Evolutionary conservation across 2,888 invertebrate species (phyloP).

Genomic region (Epistrophe eligans): DNA sequence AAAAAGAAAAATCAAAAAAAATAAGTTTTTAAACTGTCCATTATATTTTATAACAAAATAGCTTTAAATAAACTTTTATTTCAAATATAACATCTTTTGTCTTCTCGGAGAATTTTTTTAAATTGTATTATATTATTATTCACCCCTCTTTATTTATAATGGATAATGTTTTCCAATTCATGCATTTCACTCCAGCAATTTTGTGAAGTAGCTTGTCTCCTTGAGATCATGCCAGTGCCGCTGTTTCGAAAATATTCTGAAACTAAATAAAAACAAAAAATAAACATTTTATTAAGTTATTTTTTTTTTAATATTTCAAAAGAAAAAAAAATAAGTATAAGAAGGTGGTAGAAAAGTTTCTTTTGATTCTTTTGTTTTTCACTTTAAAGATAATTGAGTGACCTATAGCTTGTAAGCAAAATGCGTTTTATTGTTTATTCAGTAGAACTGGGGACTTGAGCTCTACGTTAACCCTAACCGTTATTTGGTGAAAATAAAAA

Average conservation of each 20-base stretch:
- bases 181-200: constrained; percentile 84
- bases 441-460: too few species aligned
- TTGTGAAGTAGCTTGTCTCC: constrained; percentile 82
- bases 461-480: too few species aligned
- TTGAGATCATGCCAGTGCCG: constrained; percentile 81
- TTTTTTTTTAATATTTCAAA: neutral
- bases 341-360: neutral
- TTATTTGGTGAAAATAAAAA: too few species aligned
- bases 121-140: neutral
- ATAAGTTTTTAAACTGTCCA: neutral
- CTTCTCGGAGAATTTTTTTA: neutral
- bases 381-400: neutral
- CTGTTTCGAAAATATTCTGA: constrained; percentile 84
- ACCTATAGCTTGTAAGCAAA: neutral
- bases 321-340: neutral
- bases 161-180: constrained; percentile 82
- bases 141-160: constrained; percentile 57
- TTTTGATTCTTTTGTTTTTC: neutral
- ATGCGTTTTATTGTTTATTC: neutral
- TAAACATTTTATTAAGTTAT: neutral
- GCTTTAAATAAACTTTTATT: neutral
- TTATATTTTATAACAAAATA: neutral
- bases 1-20: neutral
- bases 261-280: constrained; percentile 79
- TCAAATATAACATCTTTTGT: neutral